A percentile compares a stretch with the other conserved stretches of the same genome.
These are phyloP conservation scores for Thinocorus orbignyianus DNA, from an alignment of 2,113 vertebrate genomes.

Conservation along the genomic window DNA sequence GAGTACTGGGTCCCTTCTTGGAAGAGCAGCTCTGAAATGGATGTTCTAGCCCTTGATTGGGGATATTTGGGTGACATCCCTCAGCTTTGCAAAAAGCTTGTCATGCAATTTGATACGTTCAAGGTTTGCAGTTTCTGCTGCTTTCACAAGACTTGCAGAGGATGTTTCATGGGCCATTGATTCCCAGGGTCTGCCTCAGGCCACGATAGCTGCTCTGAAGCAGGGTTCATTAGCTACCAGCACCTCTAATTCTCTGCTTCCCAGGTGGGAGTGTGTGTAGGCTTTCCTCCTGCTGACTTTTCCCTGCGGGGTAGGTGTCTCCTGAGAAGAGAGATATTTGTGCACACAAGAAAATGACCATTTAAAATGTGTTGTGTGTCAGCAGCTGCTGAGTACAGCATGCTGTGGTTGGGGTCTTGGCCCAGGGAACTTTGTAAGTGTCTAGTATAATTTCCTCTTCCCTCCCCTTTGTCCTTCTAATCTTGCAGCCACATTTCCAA, in stretches of 20 bases:
- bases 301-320: background rate
- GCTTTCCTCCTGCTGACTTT: background rate
- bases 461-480: constrained; percentile 17
- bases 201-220: fast-evolving
- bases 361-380: background rate
- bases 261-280: background rate
- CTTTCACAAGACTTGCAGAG: background rate
- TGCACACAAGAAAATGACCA: background rate
- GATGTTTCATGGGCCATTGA: background rate
- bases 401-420: background rate
- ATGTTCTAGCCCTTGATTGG: background rate
- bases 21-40: background rate
- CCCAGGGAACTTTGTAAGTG: background rate
- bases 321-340: background rate
- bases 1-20: background rate
- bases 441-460: background rate
- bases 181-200: background rate
- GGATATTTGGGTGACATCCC: background rate
- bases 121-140: background rate
- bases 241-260: background rate
- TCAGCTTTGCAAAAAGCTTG: background rate
- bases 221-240: background rate
- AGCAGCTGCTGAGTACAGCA: background rate
- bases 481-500: constrained; percentile 18
- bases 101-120: background rate